Conservation (phyloP, 2,888 invertebrate genomes). For the Glaucopsyche alexis region DNA sequence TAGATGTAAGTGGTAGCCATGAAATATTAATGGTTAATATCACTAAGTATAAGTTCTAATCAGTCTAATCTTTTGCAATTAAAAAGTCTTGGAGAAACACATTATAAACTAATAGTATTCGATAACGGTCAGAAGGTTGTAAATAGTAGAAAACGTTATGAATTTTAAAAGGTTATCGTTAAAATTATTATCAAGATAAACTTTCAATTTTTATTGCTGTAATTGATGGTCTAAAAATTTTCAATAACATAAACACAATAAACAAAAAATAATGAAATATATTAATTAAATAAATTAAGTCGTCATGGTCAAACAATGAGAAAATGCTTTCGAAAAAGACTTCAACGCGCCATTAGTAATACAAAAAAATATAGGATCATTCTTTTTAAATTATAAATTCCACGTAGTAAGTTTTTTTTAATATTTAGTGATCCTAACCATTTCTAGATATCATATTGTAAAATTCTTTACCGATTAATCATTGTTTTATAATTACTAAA, state of each 20-base stretch:
- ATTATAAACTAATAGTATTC: slow-evolving; percentile 1
- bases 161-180: neutral
- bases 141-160: neutral
- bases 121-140: slow-evolving; percentile 1
- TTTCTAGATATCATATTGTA: neutral
- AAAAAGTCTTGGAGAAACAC: neutral
- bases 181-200: neutral
- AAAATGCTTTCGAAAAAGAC: neutral
- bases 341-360: neutral
- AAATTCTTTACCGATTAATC: too few species aligned
- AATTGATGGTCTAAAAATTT: neutral
- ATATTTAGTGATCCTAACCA: neutral
- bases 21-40: neutral
- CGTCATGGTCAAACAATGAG: neutral
- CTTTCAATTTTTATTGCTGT: neutral
- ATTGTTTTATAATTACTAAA: neutral
- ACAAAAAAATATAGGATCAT: too few species aligned
- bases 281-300: neutral
- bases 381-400: too few species aligned
- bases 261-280: neutral
- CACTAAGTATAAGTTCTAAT: neutral
- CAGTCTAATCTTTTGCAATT: neutral
- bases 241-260: neutral
- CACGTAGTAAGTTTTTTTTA: too few species aligned
- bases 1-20: too few species aligned